A percentile compares a stretch with the other conserved stretches of the same genome.
phyloP scores from a whole-genome alignment of 2,888 invertebrate genomes.

The Ceratothoa steindachneri region DNA sequence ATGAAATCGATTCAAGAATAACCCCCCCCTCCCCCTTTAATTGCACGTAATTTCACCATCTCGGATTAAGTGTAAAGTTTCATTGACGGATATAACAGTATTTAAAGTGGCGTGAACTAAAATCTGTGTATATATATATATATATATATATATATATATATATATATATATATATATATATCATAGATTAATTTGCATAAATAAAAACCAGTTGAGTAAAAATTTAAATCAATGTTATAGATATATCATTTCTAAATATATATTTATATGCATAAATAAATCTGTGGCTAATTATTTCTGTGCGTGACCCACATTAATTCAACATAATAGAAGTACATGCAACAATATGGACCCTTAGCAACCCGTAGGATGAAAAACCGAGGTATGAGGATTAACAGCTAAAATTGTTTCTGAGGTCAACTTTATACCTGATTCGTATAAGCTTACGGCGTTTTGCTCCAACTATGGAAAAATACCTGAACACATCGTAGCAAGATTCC shows the following conservation, averaged over 20 bases:
- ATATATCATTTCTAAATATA: not conserved
- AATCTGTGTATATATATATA: constrained; percentile 21
- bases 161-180: constrained; percentile 17
- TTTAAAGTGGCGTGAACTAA: too few relatives aligned
- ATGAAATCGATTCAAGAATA: too few relatives aligned
- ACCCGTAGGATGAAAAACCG: not conserved
- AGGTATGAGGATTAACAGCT: not conserved
- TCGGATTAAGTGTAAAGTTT: too few relatives aligned
- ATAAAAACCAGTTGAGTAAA: not conserved
- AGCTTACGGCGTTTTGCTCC: not conserved
- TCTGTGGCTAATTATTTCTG: not conserved
- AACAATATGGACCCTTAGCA: not conserved
- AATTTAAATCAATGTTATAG: not conserved
- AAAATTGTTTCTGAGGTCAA: not conserved
- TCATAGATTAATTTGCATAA: not conserved
- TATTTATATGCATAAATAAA: not conserved
- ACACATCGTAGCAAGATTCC: not conserved
- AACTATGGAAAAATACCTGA: not conserved
- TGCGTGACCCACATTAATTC: not conserved
- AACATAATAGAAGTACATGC: not conserved
- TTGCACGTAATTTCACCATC: too few relatives aligned
- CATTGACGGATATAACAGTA: too few relatives aligned
- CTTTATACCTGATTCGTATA: not conserved
- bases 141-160: constrained; percentile 12
- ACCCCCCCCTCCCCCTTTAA: too few relatives aligned